Conservation (phyloP, 1,140 invertebrate species). For the Tyrophagus putrescentiae region DNA sequence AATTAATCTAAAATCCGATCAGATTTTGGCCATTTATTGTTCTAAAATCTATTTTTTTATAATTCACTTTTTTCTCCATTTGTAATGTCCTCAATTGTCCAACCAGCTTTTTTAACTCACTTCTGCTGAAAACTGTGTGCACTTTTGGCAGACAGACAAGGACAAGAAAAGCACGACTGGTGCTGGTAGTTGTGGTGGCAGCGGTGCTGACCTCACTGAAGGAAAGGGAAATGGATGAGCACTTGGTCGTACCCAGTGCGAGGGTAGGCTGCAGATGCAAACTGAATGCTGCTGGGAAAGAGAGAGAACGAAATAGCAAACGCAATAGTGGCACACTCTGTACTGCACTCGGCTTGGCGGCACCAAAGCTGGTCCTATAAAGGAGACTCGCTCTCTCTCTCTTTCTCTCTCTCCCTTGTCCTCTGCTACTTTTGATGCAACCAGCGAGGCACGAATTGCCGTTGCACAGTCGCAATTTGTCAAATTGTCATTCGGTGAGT, state of each 20-base stretch:
- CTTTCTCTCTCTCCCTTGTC: not conserved
- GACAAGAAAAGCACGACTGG: no score
- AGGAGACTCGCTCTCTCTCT: not conserved
- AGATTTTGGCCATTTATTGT: no score
- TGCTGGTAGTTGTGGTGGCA: no score
- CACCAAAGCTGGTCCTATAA: conserved; percentile 13
- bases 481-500: conserved; percentile 1
- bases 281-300: not conserved
- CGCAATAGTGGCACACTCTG: no score
- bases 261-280: not conserved
- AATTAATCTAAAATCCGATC: no score
- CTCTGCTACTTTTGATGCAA: not conserved
- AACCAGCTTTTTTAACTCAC: no score
- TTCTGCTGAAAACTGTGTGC: no score
- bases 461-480: conserved; percentile 11
- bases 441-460: not conserved
- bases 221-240: conserved; percentile 6
- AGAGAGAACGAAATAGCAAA: not conserved
- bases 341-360: no score
- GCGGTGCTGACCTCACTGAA: not conserved
- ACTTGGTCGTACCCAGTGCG: not conserved
- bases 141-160: no score
- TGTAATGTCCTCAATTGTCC: no score
- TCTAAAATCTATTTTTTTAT: no score
- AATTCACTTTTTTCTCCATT: no score